Base-by-base conservation (phyloP, 2,113 vertebrate genomes). In the Beaufortia kweichowensis region DNA sequence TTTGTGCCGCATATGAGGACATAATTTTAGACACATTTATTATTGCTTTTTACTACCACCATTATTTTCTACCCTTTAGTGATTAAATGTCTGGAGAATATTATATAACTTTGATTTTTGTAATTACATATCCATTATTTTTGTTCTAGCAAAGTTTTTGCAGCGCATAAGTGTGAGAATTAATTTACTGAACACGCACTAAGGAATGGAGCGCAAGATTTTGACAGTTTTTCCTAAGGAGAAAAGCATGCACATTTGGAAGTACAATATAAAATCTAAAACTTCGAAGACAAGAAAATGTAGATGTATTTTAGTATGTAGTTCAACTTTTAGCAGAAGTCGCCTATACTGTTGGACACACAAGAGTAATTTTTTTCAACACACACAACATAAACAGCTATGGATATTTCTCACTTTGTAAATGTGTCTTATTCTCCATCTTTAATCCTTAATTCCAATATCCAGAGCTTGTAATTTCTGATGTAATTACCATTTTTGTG, bases 121-220 rank as follows among this genome's bases (percentile, higher is more conserved):
- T 7, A 6, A 55, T 69, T 33, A 55, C n/a, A 69, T 56, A 35
- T 69, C 46, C 43, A 68, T n/a, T 33, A 31, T 68, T 53, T 56
- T 15, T 31, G 67, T 70, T 70, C 48, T 23, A 21, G 67, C 33
- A 31, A 39, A 71, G 53, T 71, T 26, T 71, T 55, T 19, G 23
- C 2, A 5, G 53, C 41, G 53, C 50, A 5, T 23, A 43, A 75
- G 48, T n/a, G 48, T 50, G 61, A 33, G 59, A 63, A 64, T 65
- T 55, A 65, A 76, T 55, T 76, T 46, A 35, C 48, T 2, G 33
- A 41, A 41, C 53, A 24, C 23, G 69, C 53, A 71, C 23, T 11
- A 50, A 56, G 48, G 31, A 70, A 70, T 56, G 28, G 66, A 69
- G 66, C 2, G 67, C 55, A 70, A 59, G 53, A 56, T 71, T 71